Evolutionary conservation across 64 coral and sea anemone species (phyloP).

Genomic region (Platygyra sinensis): DNA sequence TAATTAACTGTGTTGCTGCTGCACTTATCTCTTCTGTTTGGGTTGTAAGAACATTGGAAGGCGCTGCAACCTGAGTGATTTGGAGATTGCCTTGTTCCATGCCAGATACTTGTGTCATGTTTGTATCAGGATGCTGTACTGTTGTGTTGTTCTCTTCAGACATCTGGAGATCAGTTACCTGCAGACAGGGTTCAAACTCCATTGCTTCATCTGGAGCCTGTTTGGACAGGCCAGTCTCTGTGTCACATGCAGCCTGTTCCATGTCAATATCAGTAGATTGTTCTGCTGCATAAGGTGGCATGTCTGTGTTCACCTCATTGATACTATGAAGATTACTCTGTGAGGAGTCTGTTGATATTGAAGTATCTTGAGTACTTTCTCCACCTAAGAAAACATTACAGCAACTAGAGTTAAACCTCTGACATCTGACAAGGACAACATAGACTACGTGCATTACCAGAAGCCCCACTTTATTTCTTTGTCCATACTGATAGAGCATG

Average conservation of each 20-base stretch:
- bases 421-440: not conserved
- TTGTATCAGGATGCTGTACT: not conserved
- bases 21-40: not conserved
- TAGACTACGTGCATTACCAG: not conserved
- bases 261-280: not conserved
- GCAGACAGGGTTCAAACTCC: constrained; percentile 31
- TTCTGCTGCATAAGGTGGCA: not conserved
- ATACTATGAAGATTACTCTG: constrained; percentile 3
- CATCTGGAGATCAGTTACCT: constrained; percentile 17
- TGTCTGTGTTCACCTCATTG: not conserved
- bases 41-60: not conserved
- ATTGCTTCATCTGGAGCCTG: constrained; percentile 14
- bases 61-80: not conserved
- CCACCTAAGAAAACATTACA: not conserved
- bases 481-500: too few species aligned
- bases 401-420: too few species aligned
- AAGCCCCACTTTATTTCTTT: too few species aligned
- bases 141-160: not conserved
- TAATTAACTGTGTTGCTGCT: too few species aligned
- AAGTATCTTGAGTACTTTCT: not conserved
- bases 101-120: not conserved
- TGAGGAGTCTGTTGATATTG: not conserved
- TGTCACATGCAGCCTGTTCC: not conserved
- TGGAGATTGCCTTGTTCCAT: constrained; percentile 12
- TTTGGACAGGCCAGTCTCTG: not conserved